Evolutionary conservation across 2,797 vertebrate genomes (phyloP).

Genomic region (Champsocephalus esox): DNA sequence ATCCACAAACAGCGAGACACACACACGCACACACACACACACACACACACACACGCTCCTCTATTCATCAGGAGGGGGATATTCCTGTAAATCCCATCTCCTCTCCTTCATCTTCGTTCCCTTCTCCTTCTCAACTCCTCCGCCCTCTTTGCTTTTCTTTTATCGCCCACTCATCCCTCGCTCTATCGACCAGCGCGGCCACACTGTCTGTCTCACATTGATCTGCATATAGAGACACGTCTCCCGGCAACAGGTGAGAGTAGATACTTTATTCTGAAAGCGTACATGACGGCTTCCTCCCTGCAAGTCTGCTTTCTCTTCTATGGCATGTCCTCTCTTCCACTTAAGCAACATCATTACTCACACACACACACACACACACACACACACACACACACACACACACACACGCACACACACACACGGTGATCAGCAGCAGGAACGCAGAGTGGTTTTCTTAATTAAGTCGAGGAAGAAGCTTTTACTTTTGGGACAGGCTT

Average conservation of each 20-base stretch:
- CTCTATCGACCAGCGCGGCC: slow-evolving; percentile 59
- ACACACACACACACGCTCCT: too few species aligned
- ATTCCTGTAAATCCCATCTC: slow-evolving; percentile 37
- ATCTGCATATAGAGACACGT: slow-evolving; percentile 56
- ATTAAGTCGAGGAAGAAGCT: slow-evolving; percentile 77
- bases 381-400: too few species aligned
- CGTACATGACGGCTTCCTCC: background rate
- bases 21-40: too few species aligned
- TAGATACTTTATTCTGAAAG: slow-evolving; percentile 15
- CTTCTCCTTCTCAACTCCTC: slow-evolving; percentile 4
- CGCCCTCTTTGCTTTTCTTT: slow-evolving; percentile 18
- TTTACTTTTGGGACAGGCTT: slow-evolving; percentile 77
- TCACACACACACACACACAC: too few species aligned
- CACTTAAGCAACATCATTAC: too few species aligned
- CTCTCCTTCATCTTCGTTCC: slow-evolving; percentile 31
- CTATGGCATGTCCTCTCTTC: too few species aligned
- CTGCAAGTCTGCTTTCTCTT: background rate
- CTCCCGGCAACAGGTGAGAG: slow-evolving; percentile 16
- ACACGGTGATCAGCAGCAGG: slow-evolving; percentile 26
- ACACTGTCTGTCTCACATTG: slow-evolving; percentile 59
- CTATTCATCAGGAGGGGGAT: too few species aligned
- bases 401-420: background rate
- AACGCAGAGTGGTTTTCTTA: slow-evolving; percentile 67
- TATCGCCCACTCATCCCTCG: slow-evolving; percentile 26
- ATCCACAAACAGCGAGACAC: slow-evolving; percentile 22